Base-by-base conservation (phyloP, 1,140 invertebrate species). In the Drosophila melanica region DNA sequence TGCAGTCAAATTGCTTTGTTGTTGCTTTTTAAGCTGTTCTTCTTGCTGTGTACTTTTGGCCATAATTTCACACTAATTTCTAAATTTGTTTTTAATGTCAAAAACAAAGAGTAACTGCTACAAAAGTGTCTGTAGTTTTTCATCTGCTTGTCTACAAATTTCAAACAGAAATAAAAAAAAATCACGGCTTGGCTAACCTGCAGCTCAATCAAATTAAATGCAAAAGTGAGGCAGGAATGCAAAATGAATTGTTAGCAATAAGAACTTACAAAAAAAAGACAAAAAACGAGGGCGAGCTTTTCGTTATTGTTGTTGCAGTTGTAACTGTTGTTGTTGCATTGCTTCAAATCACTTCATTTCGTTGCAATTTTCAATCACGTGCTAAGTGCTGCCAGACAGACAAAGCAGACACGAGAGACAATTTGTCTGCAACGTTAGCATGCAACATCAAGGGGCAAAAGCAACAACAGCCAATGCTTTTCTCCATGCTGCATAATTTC, bases 11-110 rank as follows among this genome's bases (percentile, higher is more conserved):
- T 35, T 48, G 37, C 27, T 44, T 60, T 35, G 37, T 63, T 58
- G 51, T 58, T 63, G 42, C 33, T 30, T 3, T 37, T 47, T 50
- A 9, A 16, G 9, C 42, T 66, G 41, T 39, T 41, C 55, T 42
- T 14, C 55, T 42, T 14, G 47, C 50, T 80, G 48, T 72, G 64
- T 75, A 53, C 63, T 72, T 54, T 74, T 75, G 62, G 65, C 54
- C 51, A 57, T 87, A 86, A 86, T 86, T 86, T 82, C 82, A 77
- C 82, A 89, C 82, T 82, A 87, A 86, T 86, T 86, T 82, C 75
- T 86, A 87, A 79, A 86, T 87, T 86, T 73, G 78, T 59, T 81
- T 79, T 82, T 87, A 89, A 82, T 86, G 75, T 53, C 84, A 79
- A 81, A 78, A 60, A 79, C 71, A 85, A 82, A 76, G 54, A 71